Percentiles rank a stretch among this genome's conserved stretches.
Evolutionary conservation across 2,888 invertebrate species (phyloP).

Genomic region (Sacculina carcini): DNA sequence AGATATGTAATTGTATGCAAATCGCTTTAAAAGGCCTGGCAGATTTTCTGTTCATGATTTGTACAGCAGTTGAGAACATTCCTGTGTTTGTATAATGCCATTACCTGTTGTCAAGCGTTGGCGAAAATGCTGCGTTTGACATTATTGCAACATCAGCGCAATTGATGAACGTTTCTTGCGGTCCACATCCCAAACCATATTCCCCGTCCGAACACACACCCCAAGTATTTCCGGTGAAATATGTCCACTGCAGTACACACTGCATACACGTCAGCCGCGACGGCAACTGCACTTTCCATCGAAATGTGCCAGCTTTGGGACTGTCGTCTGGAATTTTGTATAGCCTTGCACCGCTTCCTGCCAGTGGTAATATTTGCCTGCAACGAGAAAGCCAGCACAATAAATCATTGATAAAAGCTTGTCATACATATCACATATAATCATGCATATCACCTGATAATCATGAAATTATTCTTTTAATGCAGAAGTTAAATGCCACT

Average conservation of each 20-base stretch:
- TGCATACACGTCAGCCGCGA: slow-evolving; percentile 59
- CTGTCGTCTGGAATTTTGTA: slow-evolving; percentile 44
- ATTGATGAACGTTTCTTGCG: slow-evolving; percentile 67
- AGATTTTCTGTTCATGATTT: too few relatives aligned
- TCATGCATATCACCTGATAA: background rate
- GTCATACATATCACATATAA: slow-evolving; percentile 1
- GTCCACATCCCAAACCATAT: slow-evolving; percentile 48
- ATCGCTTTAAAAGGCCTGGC: too few relatives aligned
- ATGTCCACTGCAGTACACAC: slow-evolving; percentile 79
- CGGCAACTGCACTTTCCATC: slow-evolving; percentile 49
- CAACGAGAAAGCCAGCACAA: slow-evolving; percentile 12
- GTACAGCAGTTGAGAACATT: too few relatives aligned
- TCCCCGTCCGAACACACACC: slow-evolving; percentile 26
- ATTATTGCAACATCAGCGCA: slow-evolving; percentile 65
- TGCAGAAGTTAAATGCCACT: too few relatives aligned
- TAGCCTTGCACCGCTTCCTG: slow-evolving; percentile 34
- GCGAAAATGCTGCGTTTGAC: slow-evolving; percentile 40
- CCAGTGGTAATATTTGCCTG: slow-evolving; percentile 42
- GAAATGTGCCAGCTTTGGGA: slow-evolving; percentile 32
- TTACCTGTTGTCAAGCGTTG: slow-evolving; percentile 10
- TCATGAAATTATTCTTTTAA: too few relatives aligned
- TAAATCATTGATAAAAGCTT: slow-evolving; percentile 2
- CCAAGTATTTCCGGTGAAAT: slow-evolving; percentile 77
- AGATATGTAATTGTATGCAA: too few relatives aligned
- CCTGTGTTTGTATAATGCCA: too few relatives aligned